These are phyloP conservation scores for Pangasius djambal DNA, from an alignment of 2,797 vertebrate genomes.

Conservation along the genomic window DNA sequence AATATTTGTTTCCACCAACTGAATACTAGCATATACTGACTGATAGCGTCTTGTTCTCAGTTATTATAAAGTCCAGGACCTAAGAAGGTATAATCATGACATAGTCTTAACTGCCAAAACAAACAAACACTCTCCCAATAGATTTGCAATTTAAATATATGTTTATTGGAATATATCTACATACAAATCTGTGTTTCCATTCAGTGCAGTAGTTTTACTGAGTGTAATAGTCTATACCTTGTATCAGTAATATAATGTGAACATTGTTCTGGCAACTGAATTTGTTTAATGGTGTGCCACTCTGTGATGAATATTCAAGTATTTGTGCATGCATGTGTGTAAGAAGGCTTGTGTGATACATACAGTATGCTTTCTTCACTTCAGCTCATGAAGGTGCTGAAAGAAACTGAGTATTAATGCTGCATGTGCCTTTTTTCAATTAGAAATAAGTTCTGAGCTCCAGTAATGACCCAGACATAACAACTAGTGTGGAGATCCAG, in stretches of 20 bases:
- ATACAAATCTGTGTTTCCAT: background rate
- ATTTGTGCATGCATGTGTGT: slow-evolving; percentile 7
- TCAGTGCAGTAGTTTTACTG: background rate
- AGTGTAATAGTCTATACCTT: background rate
- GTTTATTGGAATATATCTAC: background rate
- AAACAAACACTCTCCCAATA: background rate
- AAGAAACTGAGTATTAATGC: slow-evolving; percentile 38
- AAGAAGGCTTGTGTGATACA: background rate
- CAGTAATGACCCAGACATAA: slow-evolving; percentile 70
- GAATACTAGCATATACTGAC: background rate
- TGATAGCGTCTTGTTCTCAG: background rate
- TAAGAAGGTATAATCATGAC: background rate
- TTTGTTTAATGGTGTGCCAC: slow-evolving; percentile 32
- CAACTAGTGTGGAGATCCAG: slow-evolving; percentile 55
- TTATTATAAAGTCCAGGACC: background rate
- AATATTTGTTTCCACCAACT: background rate
- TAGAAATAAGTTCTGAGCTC: slow-evolving; percentile 63
- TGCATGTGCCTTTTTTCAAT: slow-evolving; percentile 70
- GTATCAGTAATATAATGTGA: background rate
- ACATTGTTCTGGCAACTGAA: slow-evolving; percentile 21
- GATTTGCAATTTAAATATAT: background rate
- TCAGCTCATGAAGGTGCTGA: slow-evolving; percentile 44
- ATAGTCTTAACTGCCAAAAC: background rate
- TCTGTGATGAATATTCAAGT: background rate
- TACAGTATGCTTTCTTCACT: slow-evolving; percentile 27